Evolutionary conservation across 1,140 invertebrate genomes (phyloP).

Genomic region (Vanessa tameamea): DNA sequence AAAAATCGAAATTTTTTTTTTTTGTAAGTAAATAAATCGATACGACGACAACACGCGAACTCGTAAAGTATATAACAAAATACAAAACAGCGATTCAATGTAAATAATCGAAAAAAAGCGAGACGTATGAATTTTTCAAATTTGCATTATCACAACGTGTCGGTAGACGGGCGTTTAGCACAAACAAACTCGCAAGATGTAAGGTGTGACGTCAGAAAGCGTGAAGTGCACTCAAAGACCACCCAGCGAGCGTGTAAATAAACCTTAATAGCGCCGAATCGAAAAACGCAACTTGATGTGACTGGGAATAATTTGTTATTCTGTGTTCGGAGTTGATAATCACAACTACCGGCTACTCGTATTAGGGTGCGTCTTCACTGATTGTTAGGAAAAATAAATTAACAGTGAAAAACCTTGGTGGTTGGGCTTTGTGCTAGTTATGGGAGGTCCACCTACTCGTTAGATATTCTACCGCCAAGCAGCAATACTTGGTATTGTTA

Average conservation of each 20-base stretch:
- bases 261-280: constrained; percentile 38
- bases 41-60: no score
- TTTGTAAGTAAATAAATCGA: background rate
- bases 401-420: no score
- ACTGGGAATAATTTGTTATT: constrained; percentile 19
- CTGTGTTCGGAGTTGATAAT: background rate
- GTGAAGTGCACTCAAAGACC: constrained; percentile 34
- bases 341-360: background rate
- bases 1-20: background rate
- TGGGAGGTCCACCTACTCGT: no score
- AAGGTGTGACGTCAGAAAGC: constrained; percentile 36
- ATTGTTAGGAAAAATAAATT: no score
- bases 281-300: constrained; percentile 28
- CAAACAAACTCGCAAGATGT: constrained; percentile 31
- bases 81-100: background rate
- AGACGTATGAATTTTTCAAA: constrained; percentile 27
- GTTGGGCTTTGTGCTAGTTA: no score
- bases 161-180: constrained; percentile 25
- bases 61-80: background rate
- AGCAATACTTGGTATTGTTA: no score
- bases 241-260: constrained; percentile 36
- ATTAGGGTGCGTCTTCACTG: no score
- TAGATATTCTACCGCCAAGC: no score
- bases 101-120: background rate
- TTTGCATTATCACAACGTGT: constrained; percentile 30